These are phyloP conservation scores for Tetropium fuscum DNA, from an alignment of 2,888 invertebrate species.

Conservation along the genomic window DNA sequence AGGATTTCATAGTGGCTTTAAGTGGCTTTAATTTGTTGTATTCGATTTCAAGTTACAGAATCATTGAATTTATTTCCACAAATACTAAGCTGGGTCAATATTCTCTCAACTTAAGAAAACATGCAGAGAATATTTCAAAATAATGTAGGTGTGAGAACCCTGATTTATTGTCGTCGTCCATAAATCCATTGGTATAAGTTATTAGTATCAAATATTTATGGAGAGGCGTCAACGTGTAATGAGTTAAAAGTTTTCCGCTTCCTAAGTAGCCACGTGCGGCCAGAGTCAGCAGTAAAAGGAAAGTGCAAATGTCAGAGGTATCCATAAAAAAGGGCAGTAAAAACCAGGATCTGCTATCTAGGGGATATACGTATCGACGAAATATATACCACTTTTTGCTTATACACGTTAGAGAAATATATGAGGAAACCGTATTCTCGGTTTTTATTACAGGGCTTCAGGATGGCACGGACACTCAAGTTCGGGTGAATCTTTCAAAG, in stretches of 20 bases:
- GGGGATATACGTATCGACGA: conserved; percentile 23
- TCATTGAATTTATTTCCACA: too few species aligned
- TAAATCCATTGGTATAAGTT: conserved; percentile 4
- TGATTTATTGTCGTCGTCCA: too few species aligned
- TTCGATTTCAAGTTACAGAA: too few species aligned
- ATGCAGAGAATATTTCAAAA: too few species aligned
- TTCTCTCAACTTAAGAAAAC: too few species aligned
- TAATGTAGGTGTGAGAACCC: too few species aligned
- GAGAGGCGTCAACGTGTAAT: not conserved
- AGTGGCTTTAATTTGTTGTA: too few species aligned
- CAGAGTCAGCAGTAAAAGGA: conserved; percentile 34
- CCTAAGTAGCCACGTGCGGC: conserved; percentile 19
- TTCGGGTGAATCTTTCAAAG: conserved; percentile 15
- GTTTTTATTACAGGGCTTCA: conserved; percentile 12
- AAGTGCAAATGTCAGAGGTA: conserved; percentile 50
- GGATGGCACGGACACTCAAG: conserved; percentile 7
- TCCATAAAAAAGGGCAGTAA: conserved; percentile 46
- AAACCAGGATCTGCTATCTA: conserved; percentile 33
- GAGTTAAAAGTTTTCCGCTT: conserved; percentile 1
- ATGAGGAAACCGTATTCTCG: conserved; percentile 21
- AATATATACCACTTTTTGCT: conserved; percentile 28
- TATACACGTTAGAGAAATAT: conserved; percentile 16
- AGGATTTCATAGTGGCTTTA: too few species aligned
- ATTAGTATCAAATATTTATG: conserved; percentile 5
- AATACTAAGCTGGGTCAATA: too few species aligned